Base-by-base conservation (phyloP, 1,140 invertebrate species). In the Drosophila paulistorum region DNA sequence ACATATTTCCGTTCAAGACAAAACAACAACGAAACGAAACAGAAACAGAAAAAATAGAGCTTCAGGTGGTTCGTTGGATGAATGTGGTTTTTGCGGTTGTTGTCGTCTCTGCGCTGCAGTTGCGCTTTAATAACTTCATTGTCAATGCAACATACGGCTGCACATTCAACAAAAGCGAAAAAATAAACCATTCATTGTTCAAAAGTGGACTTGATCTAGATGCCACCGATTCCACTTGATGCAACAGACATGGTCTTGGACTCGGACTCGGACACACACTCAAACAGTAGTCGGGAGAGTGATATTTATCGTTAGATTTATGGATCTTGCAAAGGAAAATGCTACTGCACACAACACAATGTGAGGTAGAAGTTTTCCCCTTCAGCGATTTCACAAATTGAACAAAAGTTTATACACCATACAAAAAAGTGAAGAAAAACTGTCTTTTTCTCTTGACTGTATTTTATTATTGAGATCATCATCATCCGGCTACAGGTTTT, bases 41-140 rank as follows among this genome's bases (percentile, higher is more conserved):
- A 37, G 10, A 37, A 58, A 26, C 17, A 17, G 17, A 37, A 67
- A 58, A 76, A 76, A 71, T 63, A 77, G 70, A 41, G 60, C 74
- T 48, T 60, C 74, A 71, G 74, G 74, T 75, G 65, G 59, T 64
- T 69, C 20, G 71, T 17, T 75, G 59, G 59, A 59, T 69, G 37
- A 68, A 23, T 77, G 73, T 58, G 80, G 80, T 72, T 59, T 67
- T 79, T 79, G 77, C 61, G 77, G 71, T 74, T 66, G 41, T 41
- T 33, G 23, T 39, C 55, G 23, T 39, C 55, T 74, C 58, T 67
- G 41, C n/a, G 17, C 7, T 62, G 60, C 68, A 75, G 65, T 83
- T 89, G 80, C 84, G 84, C 84, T 84, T 87, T 87, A 87, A 87
- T 89, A 87, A 87, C 84, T 87, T 87, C 80, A 89, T 87, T 87